These are phyloP conservation scores for Peromyscus melanophrys DNA, from an alignment of 2,797 vertebrate species.

Conservation along the genomic window DNA sequence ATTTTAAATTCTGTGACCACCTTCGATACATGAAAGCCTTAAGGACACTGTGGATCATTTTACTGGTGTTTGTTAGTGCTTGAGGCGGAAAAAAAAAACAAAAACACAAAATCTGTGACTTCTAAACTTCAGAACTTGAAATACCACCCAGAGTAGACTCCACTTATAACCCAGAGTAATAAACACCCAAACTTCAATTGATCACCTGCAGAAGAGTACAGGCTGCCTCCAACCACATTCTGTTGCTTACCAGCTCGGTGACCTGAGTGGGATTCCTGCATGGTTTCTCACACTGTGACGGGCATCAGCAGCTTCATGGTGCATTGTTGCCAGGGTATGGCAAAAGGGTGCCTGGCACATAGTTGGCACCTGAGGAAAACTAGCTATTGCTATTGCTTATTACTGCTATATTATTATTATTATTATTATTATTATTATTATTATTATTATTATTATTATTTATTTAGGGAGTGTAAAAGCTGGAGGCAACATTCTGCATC, in stretches of 20 bases:
- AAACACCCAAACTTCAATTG: too few species aligned
- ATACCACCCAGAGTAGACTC: neutral
- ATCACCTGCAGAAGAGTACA: neutral
- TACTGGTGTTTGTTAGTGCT: neutral
- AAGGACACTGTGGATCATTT: neutral
- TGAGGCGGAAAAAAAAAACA: neutral
- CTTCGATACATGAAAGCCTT: constrained; percentile 1
- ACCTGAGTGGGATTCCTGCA: neutral
- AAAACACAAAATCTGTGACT: neutral
- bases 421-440: neutral
- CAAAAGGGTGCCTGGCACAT: neutral
- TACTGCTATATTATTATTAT: neutral
- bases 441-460: neutral
- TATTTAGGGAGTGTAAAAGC: neutral
- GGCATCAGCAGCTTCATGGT: neutral
- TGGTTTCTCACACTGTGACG: neutral
- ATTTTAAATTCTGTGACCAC: neutral
- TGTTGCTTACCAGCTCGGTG: neutral
- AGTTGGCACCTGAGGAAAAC: neutral
- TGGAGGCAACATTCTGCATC: neutral
- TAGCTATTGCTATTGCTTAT: neutral
- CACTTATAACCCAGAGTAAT: neutral
- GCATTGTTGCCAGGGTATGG: neutral
- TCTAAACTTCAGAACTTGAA: constrained; percentile 15
- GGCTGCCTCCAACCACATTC: neutral